A percentile compares a stretch with the other conserved stretches of the same genome.
Conservation (phyloP, 2,113 vertebrate species). For the Carettochelys insculpta region DNA sequence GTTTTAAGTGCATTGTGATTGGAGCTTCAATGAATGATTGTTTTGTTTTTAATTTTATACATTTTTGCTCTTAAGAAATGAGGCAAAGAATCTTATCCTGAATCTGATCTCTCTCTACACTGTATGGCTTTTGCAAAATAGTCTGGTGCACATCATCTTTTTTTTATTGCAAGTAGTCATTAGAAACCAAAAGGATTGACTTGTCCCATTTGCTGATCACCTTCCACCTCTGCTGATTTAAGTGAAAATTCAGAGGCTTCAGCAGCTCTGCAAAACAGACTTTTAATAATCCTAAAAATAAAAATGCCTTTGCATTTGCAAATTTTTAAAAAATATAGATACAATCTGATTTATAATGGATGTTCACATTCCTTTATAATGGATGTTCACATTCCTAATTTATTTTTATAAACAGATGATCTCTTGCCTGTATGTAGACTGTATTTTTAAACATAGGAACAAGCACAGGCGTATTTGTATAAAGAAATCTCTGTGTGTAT, state of each 20-base stretch:
- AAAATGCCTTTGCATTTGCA: neutral
- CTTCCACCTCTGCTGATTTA: neutral
- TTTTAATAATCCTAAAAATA: neutral
- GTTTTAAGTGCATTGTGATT: neutral
- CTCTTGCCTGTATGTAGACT: neutral
- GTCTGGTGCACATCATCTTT: conserved; percentile 33
- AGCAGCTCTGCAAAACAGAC: neutral
- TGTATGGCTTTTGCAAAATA: conserved; percentile 25
- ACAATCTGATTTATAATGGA: conserved; percentile 46
- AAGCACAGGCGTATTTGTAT: neutral
- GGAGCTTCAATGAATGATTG: neutral
- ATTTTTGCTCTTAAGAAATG: conserved; percentile 54
- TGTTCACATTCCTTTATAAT: neutral
- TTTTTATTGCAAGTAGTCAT: conserved; percentile 59
- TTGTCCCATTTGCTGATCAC: neutral
- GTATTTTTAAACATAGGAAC: neutral
- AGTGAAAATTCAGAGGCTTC: neutral
- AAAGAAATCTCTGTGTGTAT: neutral
- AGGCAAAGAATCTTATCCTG: conserved; percentile 56
- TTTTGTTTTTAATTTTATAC: conserved; percentile 20
- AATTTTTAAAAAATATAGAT: conserved; percentile 43
- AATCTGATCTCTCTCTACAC: conserved; percentile 14
- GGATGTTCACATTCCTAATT: neutral
- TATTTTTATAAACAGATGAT: neutral
- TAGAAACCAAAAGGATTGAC: neutral